Evolutionary conservation across 1,140 invertebrate species (phyloP).

Genomic region (Macrotrachela quadricornifera): DNA sequence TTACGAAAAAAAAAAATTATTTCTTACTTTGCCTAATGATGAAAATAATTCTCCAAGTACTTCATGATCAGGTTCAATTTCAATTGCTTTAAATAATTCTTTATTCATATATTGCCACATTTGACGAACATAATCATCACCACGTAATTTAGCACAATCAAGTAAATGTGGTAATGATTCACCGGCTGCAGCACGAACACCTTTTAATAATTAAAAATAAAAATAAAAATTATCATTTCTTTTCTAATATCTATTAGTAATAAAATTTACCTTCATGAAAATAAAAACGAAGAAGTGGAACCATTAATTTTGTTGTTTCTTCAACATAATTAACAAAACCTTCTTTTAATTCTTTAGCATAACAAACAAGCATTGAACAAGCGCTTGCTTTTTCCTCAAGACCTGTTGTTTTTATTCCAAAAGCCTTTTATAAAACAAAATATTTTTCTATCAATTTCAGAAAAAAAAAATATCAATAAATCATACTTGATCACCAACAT

Average conservation of each 20-base stretch:
- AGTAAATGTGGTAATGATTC: slow-evolving; percentile 79
- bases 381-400: slow-evolving; percentile 96
- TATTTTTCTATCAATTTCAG: too few relatives aligned
- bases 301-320: slow-evolving; percentile 67
- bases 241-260: too few relatives aligned
- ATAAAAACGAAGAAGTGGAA: slow-evolving; percentile 91
- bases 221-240: too few relatives aligned
- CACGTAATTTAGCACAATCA: slow-evolving; percentile 70
- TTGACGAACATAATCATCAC: slow-evolving; percentile 42
- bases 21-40: slow-evolving; percentile 56
- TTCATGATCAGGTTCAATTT: slow-evolving; percentile 73
- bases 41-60: slow-evolving; percentile 67
- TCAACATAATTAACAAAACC: slow-evolving; percentile 82
- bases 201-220: slow-evolving; percentile 22
- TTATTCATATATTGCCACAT: slow-evolving; percentile 87
- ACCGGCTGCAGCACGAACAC: slow-evolving; percentile 44
- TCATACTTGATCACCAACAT: slow-evolving; percentile 60
- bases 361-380: slow-evolving; percentile 96
- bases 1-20: too few relatives aligned
- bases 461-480: too few relatives aligned
- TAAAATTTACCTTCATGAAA: slow-evolving; percentile 58
- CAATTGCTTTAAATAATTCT: slow-evolving; percentile 68
- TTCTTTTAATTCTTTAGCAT: slow-evolving; percentile 85
- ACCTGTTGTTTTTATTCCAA: slow-evolving; percentile 42
- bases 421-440: slow-evolving; percentile 12